phyloP scores from a whole-genome alignment of 1,140 invertebrate species.

The Daktulosphaira vitifoliae region DNA sequence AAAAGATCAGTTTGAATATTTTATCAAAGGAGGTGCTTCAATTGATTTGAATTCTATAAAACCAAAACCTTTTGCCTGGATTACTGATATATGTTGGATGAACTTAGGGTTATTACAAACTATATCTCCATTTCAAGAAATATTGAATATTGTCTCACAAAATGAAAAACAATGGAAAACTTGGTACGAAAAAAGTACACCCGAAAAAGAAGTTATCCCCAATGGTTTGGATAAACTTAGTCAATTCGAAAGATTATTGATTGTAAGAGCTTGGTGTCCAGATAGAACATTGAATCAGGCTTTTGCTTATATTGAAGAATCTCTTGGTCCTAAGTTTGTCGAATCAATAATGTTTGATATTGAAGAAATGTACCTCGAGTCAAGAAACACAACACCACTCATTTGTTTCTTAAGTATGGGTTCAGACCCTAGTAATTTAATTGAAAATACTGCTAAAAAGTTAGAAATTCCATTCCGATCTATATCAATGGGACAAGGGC shows the following conservation, averaged over 20 bases:
- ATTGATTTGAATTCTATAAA: constrained; percentile 84
- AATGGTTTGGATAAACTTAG: constrained; percentile 85
- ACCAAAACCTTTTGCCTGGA: constrained; percentile 91
- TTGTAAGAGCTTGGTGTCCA: constrained; percentile 90
- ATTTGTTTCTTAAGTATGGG: constrained; percentile 91
- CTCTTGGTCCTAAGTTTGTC: constrained; percentile 78
- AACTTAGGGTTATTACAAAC: constrained; percentile 92
- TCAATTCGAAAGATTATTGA: constrained; percentile 77
- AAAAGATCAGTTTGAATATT: constrained; percentile 4
- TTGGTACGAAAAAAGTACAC: constrained; percentile 92
- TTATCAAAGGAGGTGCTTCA: constrained; percentile 66
- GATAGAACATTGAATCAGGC: constrained; percentile 58
- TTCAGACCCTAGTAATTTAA: constrained; percentile 88
- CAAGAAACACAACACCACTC: constrained; percentile 77
- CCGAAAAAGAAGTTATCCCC: constrained; percentile 83
- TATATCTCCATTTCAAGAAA: constrained; percentile 67
- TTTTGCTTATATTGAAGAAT: constrained; percentile 48
- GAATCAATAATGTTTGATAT: constrained; percentile 87
- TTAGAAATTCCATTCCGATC: constrained; percentile 68
- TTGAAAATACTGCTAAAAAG: constrained; percentile 75
- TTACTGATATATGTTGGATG: constrained; percentile 91
- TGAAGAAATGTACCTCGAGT: constrained; percentile 81
- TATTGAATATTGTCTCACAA: constrained; percentile 64
- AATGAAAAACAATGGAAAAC: constrained; percentile 82
- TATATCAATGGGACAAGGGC: constrained; percentile 95